phyloP scores from a whole-genome alignment of 2,888 invertebrate genomes.

The Hydriomena furcata region DNA sequence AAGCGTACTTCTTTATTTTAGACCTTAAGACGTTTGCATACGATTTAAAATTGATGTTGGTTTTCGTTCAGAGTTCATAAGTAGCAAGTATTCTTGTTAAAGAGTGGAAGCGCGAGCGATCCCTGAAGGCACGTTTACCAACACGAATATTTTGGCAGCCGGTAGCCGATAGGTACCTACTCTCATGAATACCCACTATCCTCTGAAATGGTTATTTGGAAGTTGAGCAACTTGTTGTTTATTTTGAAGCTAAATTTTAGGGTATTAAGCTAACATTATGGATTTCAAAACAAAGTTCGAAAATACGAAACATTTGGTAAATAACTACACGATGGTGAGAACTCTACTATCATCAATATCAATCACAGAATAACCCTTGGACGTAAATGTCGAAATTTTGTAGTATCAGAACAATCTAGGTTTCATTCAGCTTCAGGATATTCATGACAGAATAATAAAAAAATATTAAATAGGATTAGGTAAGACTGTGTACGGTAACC shows the following conservation, averaged over 20 bases:
- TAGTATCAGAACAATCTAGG: no score
- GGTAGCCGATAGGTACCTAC: slow-evolving; percentile 41
- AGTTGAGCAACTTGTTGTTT: slow-evolving; percentile 18
- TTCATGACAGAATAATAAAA: no score
- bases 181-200: slow-evolving; percentile 23
- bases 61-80: slow-evolving; percentile 28
- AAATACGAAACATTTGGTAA: no score
- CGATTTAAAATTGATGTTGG: slow-evolving; percentile 18
- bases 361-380: no score
- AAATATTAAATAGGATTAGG: no score
- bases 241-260: slow-evolving; percentile 7
- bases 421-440: no score
- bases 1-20: slow-evolving; percentile 11
- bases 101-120: slow-evolving; percentile 41
- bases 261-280: slow-evolving; percentile 2
- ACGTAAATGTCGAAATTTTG: no score
- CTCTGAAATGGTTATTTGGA: slow-evolving; percentile 12
- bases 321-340: no score
- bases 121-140: slow-evolving; percentile 49
- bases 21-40: slow-evolving; percentile 20
- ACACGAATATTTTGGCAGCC: slow-evolving; percentile 46
- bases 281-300: not conserved
- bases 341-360: no score
- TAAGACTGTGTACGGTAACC: no score
- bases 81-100: slow-evolving; percentile 27